Base-by-base conservation (phyloP, 37 sponge, comb jelly and placozoan species). In the Chondrilla cf. caribensis region DNA sequence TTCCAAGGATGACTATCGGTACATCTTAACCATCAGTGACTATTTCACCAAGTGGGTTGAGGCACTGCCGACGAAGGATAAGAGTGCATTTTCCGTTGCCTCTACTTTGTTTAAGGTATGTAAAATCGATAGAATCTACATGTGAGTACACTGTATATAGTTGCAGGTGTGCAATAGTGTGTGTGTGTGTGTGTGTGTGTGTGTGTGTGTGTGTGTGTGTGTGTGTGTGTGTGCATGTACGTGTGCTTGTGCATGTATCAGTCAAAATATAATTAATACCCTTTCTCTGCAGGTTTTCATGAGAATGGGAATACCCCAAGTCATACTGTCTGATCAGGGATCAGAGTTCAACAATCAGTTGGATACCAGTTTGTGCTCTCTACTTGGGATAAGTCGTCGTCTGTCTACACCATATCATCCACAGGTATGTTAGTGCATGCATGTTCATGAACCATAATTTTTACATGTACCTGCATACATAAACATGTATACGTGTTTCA, bases 11-110 rank as follows among this genome's bases (percentile, higher is more conserved):
- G 81, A 77, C 19, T 70, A n/a, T 41, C 42, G 37, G n/a, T 91
- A 80, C 40, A 85, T 91, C 37, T 57, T 91, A 17, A 88, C 89
- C 9, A 47, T 91, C 8, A 82, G 86, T 81, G 83, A 91, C 79
- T 91, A 91, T 70, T 91, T 91, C 70, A 84, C 89, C 19, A 91
- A 88, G 85, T 87, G 81, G 84, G 86, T 81, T 7, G 82, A 91
- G 31, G 88, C 85, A 58, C 36, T 87, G 36, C 77, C 88, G 33
- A 76, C 80, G 19, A 28, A 78, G 2, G 55, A 79, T 71, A 87
- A 90, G 67, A 29, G 35, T 78, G 92, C 92, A 21, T 32, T 14
- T 65, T 21, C 31, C 21, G 85, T 84, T 22, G 88, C 92, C 9
- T 28, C 38, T 38, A 60, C 82, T 17, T 58, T 88, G 21, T 87